Conservation (phyloP, 1,140 invertebrate genomes). For the Phymastichus coffea region DNA sequence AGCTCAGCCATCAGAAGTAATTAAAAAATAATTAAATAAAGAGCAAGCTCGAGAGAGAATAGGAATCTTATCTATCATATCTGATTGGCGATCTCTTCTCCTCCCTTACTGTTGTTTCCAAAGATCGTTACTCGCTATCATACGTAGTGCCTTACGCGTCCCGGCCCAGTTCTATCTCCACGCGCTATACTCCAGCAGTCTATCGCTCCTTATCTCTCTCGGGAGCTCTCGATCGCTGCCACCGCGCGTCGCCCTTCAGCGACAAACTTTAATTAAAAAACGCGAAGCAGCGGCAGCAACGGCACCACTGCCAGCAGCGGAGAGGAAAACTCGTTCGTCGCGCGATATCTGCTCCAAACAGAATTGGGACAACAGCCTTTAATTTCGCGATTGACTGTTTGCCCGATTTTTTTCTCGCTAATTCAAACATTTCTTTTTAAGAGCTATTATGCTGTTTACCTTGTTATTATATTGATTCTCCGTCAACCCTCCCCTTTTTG, state of each 20-base stretch:
- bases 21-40: neutral
- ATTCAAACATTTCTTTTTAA: no score
- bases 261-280: slow-evolving; percentile 51
- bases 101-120: neutral
- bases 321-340: slow-evolving; percentile 9
- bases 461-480: no score
- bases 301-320: neutral
- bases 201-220: slow-evolving; percentile 16
- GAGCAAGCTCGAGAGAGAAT: neutral
- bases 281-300: slow-evolving; percentile 28
- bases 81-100: neutral
- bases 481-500: no score
- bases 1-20: no score
- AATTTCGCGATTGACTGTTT: slow-evolving; percentile 22
- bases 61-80: neutral
- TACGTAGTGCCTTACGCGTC: slow-evolving; percentile 2
- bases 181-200: neutral
- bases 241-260: slow-evolving; percentile 30
- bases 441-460: no score
- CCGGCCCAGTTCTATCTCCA: slow-evolving; percentile 7
- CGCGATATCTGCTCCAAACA: slow-evolving; percentile 10
- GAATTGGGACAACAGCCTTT: slow-evolving; percentile 22
- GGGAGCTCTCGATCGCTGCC: slow-evolving; percentile 5
- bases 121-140: slow-evolving; percentile 22
- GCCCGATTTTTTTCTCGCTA: neutral